Percentiles rank a stretch among this genome's conserved stretches.
phyloP scores from a whole-genome alignment of 2,888 invertebrate genomes.

The Phragmatobia fuliginosa region DNA sequence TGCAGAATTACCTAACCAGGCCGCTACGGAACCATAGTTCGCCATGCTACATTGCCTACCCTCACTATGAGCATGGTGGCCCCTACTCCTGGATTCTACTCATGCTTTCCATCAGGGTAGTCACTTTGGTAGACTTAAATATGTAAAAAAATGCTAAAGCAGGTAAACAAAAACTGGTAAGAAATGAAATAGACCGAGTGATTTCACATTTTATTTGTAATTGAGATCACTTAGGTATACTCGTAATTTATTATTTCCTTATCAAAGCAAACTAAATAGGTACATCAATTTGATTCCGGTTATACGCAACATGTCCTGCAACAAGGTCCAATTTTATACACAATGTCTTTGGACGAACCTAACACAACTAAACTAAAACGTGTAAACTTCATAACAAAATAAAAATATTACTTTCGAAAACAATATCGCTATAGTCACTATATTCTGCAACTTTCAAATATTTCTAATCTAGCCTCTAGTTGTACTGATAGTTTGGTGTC shows the following conservation, averaged over 20 bases:
- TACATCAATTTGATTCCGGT: slow-evolving; percentile 25
- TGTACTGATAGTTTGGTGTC: slow-evolving; percentile 2
- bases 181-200: slow-evolving; percentile 37
- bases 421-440: slow-evolving; percentile 11
- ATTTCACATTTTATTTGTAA: slow-evolving; percentile 76
- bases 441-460: slow-evolving; percentile 2
- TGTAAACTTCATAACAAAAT: slow-evolving; percentile 32
- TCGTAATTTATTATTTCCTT: slow-evolving; percentile 73
- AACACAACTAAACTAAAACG: slow-evolving; percentile 31
- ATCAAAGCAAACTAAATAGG: slow-evolving; percentile 59
- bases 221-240: slow-evolving; percentile 83
- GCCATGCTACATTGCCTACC: no score
- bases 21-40: no score
- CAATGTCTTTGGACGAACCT: slow-evolving; percentile 30
- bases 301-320: slow-evolving; percentile 27
- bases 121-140: no score
- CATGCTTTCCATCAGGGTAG: no score
- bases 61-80: no score
- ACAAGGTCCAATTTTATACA: slow-evolving; percentile 51
- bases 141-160: no score
- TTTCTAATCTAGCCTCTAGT: slow-evolving; percentile 15
- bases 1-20: no score
- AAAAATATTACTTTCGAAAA: slow-evolving; percentile 24
- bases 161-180: background rate
- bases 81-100: no score